Base-by-base conservation (phyloP, 2,888 invertebrate genomes). In the Cerceris rybyensis region DNA sequence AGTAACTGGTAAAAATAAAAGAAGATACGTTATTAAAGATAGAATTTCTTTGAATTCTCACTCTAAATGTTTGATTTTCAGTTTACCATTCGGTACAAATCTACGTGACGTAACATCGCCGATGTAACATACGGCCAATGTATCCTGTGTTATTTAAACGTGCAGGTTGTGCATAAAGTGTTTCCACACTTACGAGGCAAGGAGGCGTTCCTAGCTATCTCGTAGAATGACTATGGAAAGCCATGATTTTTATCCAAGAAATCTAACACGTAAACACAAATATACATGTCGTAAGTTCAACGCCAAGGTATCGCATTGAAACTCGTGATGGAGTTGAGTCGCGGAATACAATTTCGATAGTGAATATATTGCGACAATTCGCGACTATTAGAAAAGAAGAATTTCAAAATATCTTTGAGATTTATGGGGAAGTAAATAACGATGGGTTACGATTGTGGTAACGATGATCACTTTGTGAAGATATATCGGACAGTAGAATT, bases 261-360 rank as follows among this genome's bases (percentile, higher is more conserved):
- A 57, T 43, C 60, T 39, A 63, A 58, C 58, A 72, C 52, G 61
- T 50, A 16, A 14, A 63, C 63, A 76, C 67, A 68, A 72, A 67
- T 64, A 72, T 72, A 28, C 28, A 28, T 4, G 63, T 58, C 67
- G 46, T 16, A 41, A 52, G 60, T 71, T 57, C 39, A 63, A 39
- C 73, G 11, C 41, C 43, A 64, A 50, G 61, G 58, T 7, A 49
- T 28, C 13, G 46, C 63, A 49, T 16, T 17, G 42, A 72, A 46
- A 55, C 69, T 60, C 54, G 65, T 46, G 60, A 76, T 64, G 49
- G 46, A 64, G 52, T 49, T 50, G 46, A 39, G 49, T 49, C 39
- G 55, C 64, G 63, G 63, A 63, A 41, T 39, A 54, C 52, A 54
- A 58, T 66, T 57, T 14, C 70, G 46, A 73, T 46, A 58, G 41